Evolutionary conservation across 2,888 invertebrate genomes (phyloP).

Genomic region (Tetranychus truncatus): DNA sequence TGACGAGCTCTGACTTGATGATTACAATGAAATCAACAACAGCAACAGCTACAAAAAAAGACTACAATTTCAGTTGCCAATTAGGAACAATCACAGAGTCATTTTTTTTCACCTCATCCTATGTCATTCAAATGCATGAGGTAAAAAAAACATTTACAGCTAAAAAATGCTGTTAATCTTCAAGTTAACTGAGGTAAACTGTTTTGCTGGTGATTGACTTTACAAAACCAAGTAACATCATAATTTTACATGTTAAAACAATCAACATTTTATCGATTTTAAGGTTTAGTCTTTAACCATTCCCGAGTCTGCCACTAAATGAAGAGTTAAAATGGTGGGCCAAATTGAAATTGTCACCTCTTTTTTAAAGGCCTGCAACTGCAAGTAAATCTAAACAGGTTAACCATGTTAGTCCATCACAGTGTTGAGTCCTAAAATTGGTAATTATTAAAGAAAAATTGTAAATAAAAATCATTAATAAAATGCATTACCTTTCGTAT

Average conservation of each 20-base stretch:
- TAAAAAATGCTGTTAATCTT: neutral
- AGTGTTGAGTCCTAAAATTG: too few species aligned
- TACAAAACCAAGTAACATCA: neutral
- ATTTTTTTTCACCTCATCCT: neutral
- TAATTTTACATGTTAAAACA: neutral
- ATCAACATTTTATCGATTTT: neutral
- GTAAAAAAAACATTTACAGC: too few species aligned
- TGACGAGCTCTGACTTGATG: neutral
- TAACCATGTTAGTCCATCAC: too few species aligned
- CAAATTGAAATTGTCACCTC: too few species aligned
- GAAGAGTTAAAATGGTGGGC: too few species aligned
- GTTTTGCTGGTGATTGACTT: neutral
- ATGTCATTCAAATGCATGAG: too few species aligned
- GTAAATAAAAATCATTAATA: too few species aligned
- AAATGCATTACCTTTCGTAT: too few species aligned
- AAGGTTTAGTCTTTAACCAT: neutral
- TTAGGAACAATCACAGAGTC: neutral
- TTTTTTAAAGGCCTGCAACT: too few species aligned
- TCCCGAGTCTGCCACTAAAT: too few species aligned
- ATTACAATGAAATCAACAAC: neutral
- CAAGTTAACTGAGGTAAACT: neutral
- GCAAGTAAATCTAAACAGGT: too few species aligned
- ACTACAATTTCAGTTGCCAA: neutral
- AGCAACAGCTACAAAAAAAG: neutral
- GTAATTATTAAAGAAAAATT: too few species aligned